phyloP scores from a whole-genome alignment of 2,888 invertebrate genomes.

The Petrophora chlorosata region DNA sequence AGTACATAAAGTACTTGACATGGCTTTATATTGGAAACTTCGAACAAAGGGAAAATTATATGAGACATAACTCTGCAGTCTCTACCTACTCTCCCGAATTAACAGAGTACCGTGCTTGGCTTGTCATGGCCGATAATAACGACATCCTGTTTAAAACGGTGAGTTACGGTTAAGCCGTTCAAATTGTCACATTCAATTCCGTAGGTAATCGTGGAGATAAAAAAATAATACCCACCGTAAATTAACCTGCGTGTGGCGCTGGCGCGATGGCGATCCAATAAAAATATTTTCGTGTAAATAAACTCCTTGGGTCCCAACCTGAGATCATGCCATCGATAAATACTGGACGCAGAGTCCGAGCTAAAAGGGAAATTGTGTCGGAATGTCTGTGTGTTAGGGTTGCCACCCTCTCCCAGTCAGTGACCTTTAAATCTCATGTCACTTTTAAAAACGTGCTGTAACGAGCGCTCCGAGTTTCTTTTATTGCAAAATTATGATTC shows the following conservation, averaged over 20 bases:
- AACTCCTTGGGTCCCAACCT: constrained; percentile 57
- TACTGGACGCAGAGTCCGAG: constrained; percentile 52
- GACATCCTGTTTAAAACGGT: constrained; percentile 9
- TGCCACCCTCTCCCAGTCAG: constrained; percentile 33
- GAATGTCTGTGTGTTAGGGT: constrained; percentile 60
- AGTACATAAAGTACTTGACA: too few relatives aligned
- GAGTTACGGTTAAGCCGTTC: constrained; percentile 11
- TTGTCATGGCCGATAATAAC: constrained; percentile 5
- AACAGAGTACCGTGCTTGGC: neutral
- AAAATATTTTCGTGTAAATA: constrained; percentile 50
- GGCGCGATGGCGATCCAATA: constrained; percentile 32
- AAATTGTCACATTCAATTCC: constrained; percentile 21
- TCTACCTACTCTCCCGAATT: neutral
- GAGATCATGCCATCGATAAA: constrained; percentile 72
- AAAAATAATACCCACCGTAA: constrained; percentile 31
- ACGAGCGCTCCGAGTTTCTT: constrained; percentile 26
- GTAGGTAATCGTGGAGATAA: constrained; percentile 19
- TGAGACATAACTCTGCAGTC: neutral
- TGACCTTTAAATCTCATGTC: constrained; percentile 32
- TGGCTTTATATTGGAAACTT: constrained; percentile 1
- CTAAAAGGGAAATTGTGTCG: constrained; percentile 80
- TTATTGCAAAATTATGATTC: constrained; percentile 33
- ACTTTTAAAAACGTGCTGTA: constrained; percentile 18
- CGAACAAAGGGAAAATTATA: constrained; percentile 1
- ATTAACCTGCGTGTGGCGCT: constrained; percentile 32